phyloP scores from a whole-genome alignment of 2,797 vertebrate genomes.

The Galagoides demidoff region DNA sequence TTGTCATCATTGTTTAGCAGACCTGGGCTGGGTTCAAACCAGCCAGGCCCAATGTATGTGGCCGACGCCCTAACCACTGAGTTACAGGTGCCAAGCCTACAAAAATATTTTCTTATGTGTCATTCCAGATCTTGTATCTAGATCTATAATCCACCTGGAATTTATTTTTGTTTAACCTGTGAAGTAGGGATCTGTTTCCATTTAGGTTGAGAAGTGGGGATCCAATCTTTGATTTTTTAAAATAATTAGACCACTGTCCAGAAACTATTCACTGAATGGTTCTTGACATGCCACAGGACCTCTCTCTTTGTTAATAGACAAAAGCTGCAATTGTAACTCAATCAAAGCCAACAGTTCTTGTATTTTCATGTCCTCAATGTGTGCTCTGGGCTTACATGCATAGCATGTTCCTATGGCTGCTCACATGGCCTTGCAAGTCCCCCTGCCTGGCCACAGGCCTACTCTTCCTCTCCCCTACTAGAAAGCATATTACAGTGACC shows the following conservation, averaged over 20 bases:
- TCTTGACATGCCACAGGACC: neutral
- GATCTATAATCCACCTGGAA: neutral
- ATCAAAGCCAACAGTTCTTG: neutral
- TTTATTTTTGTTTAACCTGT: neutral
- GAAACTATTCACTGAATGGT: neutral
- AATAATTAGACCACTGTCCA: neutral
- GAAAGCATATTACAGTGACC: neutral
- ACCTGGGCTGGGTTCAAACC: too few species aligned
- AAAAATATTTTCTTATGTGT: neutral
- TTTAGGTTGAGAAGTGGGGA: neutral
- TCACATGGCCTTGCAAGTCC: neutral
- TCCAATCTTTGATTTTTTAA: neutral
- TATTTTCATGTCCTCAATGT: neutral
- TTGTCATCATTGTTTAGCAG: too few species aligned
- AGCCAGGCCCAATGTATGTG: too few species aligned
- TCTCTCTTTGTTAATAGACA: neutral
- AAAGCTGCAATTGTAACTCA: rapidly evolving
- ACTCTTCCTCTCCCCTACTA: neutral
- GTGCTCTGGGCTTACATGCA: neutral
- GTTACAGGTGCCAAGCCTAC: too few species aligned
- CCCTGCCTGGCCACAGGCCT: neutral
- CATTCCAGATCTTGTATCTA: neutral
- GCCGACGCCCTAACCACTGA: too few species aligned
- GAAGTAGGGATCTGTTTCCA: neutral
- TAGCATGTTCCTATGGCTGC: neutral